These are phyloP conservation scores for Cataglyphis altisquamis DNA, from an alignment of 2,888 invertebrate species.

Conservation along the genomic window DNA sequence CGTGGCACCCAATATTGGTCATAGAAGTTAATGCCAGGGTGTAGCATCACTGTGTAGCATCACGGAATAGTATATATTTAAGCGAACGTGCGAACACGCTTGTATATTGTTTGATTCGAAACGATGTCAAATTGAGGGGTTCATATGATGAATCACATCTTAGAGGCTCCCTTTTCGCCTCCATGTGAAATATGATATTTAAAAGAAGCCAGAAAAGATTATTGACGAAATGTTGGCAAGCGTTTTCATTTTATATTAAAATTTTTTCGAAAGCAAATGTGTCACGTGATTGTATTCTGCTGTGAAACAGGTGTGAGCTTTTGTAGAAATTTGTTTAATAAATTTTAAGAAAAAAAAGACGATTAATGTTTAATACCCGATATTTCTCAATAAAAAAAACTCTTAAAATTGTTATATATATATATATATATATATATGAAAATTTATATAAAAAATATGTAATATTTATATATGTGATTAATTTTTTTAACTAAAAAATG, in stretches of 20 bases:
- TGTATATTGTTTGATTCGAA: slow-evolving; percentile 43
- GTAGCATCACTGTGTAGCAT: not conserved
- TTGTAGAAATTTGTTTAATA: not conserved
- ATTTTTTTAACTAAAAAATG: not conserved
- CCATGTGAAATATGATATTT: not conserved
- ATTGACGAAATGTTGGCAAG: not conserved
- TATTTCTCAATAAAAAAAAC: not conserved
- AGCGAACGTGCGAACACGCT: slow-evolving; percentile 43
- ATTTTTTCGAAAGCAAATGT: not conserved
- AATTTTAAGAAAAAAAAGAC: not conserved
- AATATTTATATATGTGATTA: not conserved
- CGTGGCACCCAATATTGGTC: slow-evolving; percentile 55
- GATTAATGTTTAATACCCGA: not conserved
- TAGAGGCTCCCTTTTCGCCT: not conserved
- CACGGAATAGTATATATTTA: slow-evolving; percentile 58
- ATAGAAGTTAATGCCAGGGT: slow-evolving; percentile 58
- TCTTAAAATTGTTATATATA: not conserved
- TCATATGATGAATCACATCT: slow-evolving; percentile 67
- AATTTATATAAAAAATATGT: not conserved
- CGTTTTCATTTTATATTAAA: not conserved
- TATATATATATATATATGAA: not conserved
- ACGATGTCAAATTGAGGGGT: slow-evolving; percentile 44
- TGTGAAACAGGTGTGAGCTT: not conserved
- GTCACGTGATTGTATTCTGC: not conserved
- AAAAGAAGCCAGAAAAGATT: not conserved